phyloP scores from a whole-genome alignment of 2,888 invertebrate species.

The Mythimna loreyi region DNA sequence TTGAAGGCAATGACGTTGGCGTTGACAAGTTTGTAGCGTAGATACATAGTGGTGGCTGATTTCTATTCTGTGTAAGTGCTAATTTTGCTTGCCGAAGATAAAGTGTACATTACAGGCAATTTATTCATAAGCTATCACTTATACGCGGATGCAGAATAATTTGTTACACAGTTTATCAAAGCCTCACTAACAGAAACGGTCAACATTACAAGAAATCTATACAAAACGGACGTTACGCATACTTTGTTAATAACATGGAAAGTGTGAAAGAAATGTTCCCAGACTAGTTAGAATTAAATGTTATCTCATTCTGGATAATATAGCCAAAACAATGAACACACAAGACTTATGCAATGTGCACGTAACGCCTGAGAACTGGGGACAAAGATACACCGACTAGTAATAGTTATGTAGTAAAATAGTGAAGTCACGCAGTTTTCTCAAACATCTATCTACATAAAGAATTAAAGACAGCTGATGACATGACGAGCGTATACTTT shows the following conservation, averaged over 20 bases:
- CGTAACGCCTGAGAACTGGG: constrained; percentile 71
- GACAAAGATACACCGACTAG: constrained; percentile 52
- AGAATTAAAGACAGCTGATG: constrained; percentile 41
- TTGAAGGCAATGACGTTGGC: constrained; percentile 14
- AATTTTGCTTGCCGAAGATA: constrained; percentile 12
- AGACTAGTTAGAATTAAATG: constrained; percentile 78
- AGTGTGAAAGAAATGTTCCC: constrained; percentile 83
- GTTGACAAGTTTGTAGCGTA: neutral
- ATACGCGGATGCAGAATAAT: constrained; percentile 48
- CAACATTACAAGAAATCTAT: constrained; percentile 40
- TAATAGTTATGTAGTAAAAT: constrained; percentile 50
- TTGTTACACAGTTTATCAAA: constrained; percentile 36
- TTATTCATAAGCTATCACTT: constrained; percentile 48
- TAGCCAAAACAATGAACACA: constrained; percentile 81
- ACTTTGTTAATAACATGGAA: constrained; percentile 71
- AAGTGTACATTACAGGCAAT: constrained; percentile 5
- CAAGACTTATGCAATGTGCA: constrained; percentile 58
- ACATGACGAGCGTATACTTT: constrained; percentile 45
- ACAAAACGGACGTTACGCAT: constrained; percentile 39
- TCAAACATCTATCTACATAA: constrained; percentile 31
- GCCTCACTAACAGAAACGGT: constrained; percentile 25
- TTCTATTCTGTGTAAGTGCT: constrained; percentile 10
- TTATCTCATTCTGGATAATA: constrained; percentile 85
- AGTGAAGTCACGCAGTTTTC: constrained; percentile 50
- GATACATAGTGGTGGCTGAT: constrained; percentile 17